Evolutionary conservation across 1,140 invertebrate species (phyloP).

Genomic region (Conus betulinus): DNA sequence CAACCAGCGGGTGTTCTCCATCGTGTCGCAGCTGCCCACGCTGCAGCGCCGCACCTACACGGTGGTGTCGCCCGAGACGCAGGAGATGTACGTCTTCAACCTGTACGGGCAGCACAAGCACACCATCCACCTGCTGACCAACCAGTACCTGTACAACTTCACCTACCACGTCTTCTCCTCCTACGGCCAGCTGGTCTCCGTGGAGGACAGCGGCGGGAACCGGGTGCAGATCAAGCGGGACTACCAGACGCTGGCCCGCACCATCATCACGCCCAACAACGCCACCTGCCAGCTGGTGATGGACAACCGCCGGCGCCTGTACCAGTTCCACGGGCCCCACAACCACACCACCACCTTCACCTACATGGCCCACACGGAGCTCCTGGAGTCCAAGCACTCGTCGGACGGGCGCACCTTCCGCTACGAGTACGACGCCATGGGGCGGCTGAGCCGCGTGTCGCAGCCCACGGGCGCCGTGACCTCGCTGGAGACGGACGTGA

Average conservation of each 20-base stretch:
- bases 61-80: constrained; percentile 91
- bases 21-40: constrained; percentile 90
- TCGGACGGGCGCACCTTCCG: constrained; percentile 92
- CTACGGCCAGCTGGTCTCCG: constrained; percentile 93
- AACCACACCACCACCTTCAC: constrained; percentile 95
- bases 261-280: constrained; percentile 95
- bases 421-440: constrained; percentile 92
- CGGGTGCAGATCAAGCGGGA: constrained; percentile 90
- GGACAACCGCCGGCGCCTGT: constrained; percentile 88
- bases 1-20: constrained; percentile 88
- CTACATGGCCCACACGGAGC: constrained; percentile 91
- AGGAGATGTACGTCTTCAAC: constrained; percentile 97
- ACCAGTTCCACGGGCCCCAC: constrained; percentile 91
- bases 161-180: constrained; percentile 97
- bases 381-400: constrained; percentile 80
- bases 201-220: constrained; percentile 93
- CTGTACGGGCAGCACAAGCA: constrained; percentile 95
- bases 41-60: constrained; percentile 95
- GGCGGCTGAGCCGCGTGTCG: constrained; percentile 88
- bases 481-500: constrained; percentile 79
- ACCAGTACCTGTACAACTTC: constrained; percentile 93
- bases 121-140: constrained; percentile 94
- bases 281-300: constrained; percentile 93
- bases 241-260: constrained; percentile 82
- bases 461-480: constrained; percentile 93